phyloP scores from a whole-genome alignment of 2,888 invertebrate species.

The Altica lythri region DNA sequence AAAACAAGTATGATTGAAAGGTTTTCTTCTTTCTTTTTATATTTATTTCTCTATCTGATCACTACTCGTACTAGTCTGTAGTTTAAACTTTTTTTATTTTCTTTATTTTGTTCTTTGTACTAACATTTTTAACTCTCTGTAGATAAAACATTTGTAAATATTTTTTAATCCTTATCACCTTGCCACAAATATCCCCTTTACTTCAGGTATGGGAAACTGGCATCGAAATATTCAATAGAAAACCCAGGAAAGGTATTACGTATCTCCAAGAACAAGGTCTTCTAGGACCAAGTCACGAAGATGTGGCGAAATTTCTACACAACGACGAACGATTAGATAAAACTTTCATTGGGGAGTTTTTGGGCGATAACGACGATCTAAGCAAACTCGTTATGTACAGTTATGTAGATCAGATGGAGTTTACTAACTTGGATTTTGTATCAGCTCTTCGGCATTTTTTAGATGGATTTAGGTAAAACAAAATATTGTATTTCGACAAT shows the following conservation, averaged over 20 bases:
- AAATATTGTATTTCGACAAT: not conserved
- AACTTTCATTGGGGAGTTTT: constrained; percentile 91
- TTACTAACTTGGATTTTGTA: constrained; percentile 85
- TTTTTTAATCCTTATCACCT: too few relatives aligned
- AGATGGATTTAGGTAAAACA: constrained; percentile 82
- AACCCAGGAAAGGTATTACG: constrained; percentile 90
- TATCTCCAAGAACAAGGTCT: constrained; percentile 93
- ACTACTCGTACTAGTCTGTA: too few relatives aligned
- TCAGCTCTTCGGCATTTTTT: constrained; percentile 89
- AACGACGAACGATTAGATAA: constrained; percentile 95
- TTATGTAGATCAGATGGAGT: constrained; percentile 95
- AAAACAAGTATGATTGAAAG: too few relatives aligned
- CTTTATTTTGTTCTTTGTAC: not conserved
- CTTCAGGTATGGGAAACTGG: constrained; percentile 93
- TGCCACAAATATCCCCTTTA: constrained; percentile 9
- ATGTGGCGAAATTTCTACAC: constrained; percentile 94
- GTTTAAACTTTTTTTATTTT: too few relatives aligned
- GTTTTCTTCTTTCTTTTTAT: too few relatives aligned
- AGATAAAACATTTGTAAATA: constrained; percentile 92
- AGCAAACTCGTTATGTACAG: constrained; percentile 96
- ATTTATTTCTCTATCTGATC: too few relatives aligned
- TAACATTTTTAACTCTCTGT: constrained; percentile 60
- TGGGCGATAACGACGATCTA: constrained; percentile 95
- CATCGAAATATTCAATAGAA: constrained; percentile 94
- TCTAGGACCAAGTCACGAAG: constrained; percentile 78